These are phyloP conservation scores for Agrypnia vestita DNA, from an alignment of 1,140 invertebrate species.

Conservation along the genomic window DNA sequence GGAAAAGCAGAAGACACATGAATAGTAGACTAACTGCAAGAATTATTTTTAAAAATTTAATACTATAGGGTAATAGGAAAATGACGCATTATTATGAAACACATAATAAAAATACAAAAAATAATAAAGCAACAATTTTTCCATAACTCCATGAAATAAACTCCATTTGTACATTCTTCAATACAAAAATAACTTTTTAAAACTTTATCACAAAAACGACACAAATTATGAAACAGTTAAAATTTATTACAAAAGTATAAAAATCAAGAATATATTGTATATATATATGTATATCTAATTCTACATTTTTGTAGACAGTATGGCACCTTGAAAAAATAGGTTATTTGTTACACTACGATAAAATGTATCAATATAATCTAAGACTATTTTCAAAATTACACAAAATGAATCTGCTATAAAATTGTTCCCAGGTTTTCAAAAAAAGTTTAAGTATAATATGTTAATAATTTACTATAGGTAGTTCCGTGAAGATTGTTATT, in stretches of 20 bases:
- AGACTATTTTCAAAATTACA: conserved; percentile 18
- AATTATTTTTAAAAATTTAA: too few species aligned
- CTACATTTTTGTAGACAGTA: conserved; percentile 34
- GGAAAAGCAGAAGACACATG: too few species aligned
- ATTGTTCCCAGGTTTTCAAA: conserved; percentile 52
- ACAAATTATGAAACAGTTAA: conserved; percentile 29
- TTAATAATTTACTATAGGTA: not conserved
- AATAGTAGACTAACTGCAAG: too few species aligned
- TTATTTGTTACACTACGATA: conserved; percentile 12
- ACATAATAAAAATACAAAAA: too few species aligned
- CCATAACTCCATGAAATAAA: not conserved
- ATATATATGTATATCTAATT: conserved; percentile 18
- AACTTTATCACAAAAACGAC: conserved; percentile 33
- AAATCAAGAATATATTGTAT: conserved; percentile 31
- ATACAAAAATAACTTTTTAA: conserved; percentile 24
- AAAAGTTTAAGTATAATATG: conserved; percentile 31
- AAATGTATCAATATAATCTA: conserved; percentile 35
- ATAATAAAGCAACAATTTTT: not conserved
- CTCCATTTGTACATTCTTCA: conserved; percentile 28
- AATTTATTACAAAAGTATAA: conserved; percentile 42
- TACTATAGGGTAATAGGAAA: too few species aligned
- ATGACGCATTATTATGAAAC: too few species aligned
- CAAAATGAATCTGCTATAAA: conserved; percentile 39
- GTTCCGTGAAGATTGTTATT: not conserved
- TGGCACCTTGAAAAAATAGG: conserved; percentile 59